Conservation (phyloP, 2,888 invertebrate genomes). For the Cephus spinipes region DNA sequence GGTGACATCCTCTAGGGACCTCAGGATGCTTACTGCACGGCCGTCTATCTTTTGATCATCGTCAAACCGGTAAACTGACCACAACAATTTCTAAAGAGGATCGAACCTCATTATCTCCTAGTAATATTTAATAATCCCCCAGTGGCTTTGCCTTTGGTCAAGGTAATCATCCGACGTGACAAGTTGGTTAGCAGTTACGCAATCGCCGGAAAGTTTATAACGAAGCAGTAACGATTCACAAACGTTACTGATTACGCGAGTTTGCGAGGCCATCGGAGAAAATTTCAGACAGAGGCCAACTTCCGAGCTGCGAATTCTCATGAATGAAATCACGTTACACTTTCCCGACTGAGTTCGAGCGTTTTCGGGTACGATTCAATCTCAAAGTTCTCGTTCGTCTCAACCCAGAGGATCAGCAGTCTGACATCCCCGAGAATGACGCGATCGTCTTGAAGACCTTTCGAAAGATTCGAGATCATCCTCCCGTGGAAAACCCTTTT, state of each 20-base stretch:
- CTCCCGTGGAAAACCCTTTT: neutral
- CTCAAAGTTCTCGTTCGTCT: constrained; percentile 25
- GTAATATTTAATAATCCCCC: neutral
- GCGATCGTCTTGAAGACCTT: neutral
- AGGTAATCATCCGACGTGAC: neutral
- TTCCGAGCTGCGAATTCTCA: constrained; percentile 11
- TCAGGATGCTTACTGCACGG: neutral
- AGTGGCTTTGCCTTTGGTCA: neutral
- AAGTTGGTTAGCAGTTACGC: neutral
- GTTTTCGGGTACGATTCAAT: constrained; percentile 40
- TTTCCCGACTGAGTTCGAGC: constrained; percentile 16
- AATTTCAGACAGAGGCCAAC: neutral
- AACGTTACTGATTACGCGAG: too few species aligned
- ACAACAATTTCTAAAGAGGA: neutral
- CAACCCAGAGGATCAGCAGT: neutral
- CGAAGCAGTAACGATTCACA: neutral
- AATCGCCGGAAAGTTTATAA: neutral
- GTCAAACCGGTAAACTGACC: neutral
- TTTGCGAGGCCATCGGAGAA: neutral
- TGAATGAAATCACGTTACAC: constrained; percentile 18
- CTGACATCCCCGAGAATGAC: neutral
- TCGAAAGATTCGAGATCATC: neutral
- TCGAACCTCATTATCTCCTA: neutral
- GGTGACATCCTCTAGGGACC: neutral
- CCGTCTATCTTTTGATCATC: neutral